Evolutionary conservation across 1,140 invertebrate genomes (phyloP).

Genomic region (Megathymus violae): DNA sequence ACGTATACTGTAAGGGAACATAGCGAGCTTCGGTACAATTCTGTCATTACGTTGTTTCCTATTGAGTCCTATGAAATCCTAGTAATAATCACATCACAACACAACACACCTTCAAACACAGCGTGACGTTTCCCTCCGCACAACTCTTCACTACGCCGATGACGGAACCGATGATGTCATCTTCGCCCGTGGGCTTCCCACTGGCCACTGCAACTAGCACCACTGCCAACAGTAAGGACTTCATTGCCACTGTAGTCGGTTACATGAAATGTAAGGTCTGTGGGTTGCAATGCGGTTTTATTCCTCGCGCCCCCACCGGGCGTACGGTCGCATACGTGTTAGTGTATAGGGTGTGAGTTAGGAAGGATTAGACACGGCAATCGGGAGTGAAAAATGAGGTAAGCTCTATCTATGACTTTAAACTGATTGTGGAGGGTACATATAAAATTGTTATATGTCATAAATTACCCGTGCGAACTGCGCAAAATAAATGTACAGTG

Average conservation of each 20-base stretch:
- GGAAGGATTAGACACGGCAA: conserved; percentile 49
- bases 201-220: conserved; percentile 74
- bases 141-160: conserved; percentile 88
- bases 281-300: conserved; percentile 62
- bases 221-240: conserved; percentile 82
- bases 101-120: conserved; percentile 89
- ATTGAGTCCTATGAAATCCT: background rate
- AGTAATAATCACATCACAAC: conserved; percentile 20
- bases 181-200: conserved; percentile 83
- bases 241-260: conserved; percentile 78
- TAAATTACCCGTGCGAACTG: no score
- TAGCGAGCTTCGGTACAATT: no score
- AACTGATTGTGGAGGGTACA: no score
- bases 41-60: no score
- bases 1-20: no score
- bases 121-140: conserved; percentile 87
- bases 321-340: conserved; percentile 53
- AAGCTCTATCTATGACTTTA: no score
- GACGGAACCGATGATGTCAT: conserved; percentile 84
- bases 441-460: no score
- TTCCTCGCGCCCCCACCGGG: conserved; percentile 62
- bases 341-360: conserved; percentile 36
- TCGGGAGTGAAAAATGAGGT: no score
- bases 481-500: no score
- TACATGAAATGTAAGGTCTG: conserved; percentile 57